Conservation (phyloP, 1,140 invertebrate genomes). For the Aphelenchoides fujianensis region DNA sequence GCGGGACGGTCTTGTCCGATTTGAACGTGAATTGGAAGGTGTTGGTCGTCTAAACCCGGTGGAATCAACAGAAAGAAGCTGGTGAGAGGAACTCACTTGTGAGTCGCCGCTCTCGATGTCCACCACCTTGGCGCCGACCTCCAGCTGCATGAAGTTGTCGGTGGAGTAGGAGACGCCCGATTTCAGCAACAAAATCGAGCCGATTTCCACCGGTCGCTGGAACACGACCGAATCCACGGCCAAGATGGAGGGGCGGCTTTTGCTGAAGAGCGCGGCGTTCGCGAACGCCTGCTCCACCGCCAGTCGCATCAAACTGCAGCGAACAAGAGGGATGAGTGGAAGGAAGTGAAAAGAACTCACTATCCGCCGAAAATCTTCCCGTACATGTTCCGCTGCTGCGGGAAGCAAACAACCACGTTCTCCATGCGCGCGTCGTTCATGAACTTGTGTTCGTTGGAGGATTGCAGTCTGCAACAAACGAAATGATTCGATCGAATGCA, state of each 20-base stretch:
- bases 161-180: slow-evolving; percentile 17
- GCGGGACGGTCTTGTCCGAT: slow-evolving; percentile 14
- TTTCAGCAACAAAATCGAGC: not conserved
- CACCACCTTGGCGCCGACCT: slow-evolving; percentile 23
- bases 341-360: too few relatives aligned
- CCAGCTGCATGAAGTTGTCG: slow-evolving; percentile 23
- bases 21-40: slow-evolving; percentile 34
- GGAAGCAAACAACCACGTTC: slow-evolving; percentile 71
- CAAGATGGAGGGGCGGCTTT: slow-evolving; percentile 68
- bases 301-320: slow-evolving; percentile 75
- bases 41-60: slow-evolving; percentile 21
- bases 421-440: slow-evolving; percentile 70
- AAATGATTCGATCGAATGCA: too few relatives aligned
- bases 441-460: slow-evolving; percentile 64
- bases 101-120: slow-evolving; percentile 18
- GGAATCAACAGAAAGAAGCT: slow-evolving; percentile 12
- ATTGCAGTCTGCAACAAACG: slow-evolving; percentile 3
- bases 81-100: slow-evolving; percentile 13
- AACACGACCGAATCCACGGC: slow-evolving; percentile 72
- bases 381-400: slow-evolving; percentile 74
- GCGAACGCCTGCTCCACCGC: slow-evolving; percentile 74
- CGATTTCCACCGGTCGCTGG: slow-evolving; percentile 13
- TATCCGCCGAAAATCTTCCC: slow-evolving; percentile 80
- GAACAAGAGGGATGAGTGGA: too few relatives aligned
- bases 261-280: slow-evolving; percentile 69